Percentiles rank a stretch among this genome's conserved stretches.
Evolutionary conservation across 2,113 vertebrate genomes (phyloP).

Genomic region (Percopsis transmontana): DNA sequence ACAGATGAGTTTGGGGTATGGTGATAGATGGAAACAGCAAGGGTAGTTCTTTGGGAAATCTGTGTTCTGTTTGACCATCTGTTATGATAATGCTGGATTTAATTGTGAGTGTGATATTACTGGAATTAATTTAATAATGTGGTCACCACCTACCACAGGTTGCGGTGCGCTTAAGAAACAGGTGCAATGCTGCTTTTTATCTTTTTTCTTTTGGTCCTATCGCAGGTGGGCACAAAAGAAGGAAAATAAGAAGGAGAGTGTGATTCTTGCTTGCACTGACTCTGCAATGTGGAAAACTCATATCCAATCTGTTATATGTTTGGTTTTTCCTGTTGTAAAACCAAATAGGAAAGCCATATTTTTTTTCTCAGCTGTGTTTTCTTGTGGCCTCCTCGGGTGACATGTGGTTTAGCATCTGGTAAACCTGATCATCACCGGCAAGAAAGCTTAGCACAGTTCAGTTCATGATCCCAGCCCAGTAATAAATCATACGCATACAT

Average conservation of each 20-base stretch:
- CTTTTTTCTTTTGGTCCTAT: not conserved
- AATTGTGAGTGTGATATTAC: not conserved
- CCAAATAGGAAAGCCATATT: not conserved
- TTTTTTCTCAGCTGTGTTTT: not conserved
- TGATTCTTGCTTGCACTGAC: not conserved
- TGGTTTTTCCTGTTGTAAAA: not conserved
- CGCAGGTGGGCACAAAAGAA: not conserved
- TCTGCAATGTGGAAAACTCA: not conserved
- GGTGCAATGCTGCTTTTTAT: constrained; percentile 4
- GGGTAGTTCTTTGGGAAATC: not conserved
- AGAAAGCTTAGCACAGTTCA: constrained; percentile 40
- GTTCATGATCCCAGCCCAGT: constrained; percentile 15
- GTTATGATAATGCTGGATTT: constrained; percentile 2
- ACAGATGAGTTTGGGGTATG: not conserved
- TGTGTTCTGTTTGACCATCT: not conserved
- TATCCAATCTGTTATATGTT: constrained; percentile 9
- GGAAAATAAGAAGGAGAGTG: not conserved
- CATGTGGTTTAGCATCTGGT: constrained; percentile 62
- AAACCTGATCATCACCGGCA: constrained; percentile 42
- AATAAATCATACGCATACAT: no score
- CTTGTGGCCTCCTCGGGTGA: constrained; percentile 20
- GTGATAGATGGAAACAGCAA: not conserved
- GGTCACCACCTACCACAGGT: not conserved
- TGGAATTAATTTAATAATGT: no score
- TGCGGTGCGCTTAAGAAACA: constrained; percentile 11